A percentile compares a stretch with the other conserved stretches of the same genome.
phyloP scores from a whole-genome alignment of 2,888 invertebrate species.

The Calameuta filiformis region DNA sequence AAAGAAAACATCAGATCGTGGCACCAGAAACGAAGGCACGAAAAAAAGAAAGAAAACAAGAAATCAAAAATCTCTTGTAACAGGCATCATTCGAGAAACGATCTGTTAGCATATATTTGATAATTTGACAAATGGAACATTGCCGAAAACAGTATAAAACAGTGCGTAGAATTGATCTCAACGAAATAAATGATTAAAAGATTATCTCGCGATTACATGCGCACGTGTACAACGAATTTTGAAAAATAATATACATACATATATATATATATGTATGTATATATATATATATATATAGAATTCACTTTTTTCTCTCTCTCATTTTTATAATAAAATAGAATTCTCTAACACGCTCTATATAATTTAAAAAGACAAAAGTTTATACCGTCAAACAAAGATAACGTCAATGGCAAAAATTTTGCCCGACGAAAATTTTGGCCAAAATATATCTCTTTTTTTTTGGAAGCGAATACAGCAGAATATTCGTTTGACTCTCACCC shows the following conservation, averaged over 20 bases:
- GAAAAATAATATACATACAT: slow-evolving; percentile 42
- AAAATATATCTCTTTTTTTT: neutral
- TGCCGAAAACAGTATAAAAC: too few relatives aligned
- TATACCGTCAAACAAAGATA: neutral
- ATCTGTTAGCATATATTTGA: too few relatives aligned
- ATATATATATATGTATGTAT: slow-evolving; percentile 46
- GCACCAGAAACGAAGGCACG: too few relatives aligned
- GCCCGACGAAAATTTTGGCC: neutral
- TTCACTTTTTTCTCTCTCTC: neutral
- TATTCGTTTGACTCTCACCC: neutral
- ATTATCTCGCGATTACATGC: too few relatives aligned
- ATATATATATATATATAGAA: slow-evolving; percentile 41
- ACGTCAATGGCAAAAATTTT: neutral
- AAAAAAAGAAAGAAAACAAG: too few relatives aligned
- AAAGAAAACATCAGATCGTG: too few relatives aligned
- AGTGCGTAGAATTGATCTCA: too few relatives aligned
- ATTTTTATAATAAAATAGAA: slow-evolving; percentile 54
- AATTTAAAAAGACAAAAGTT: slow-evolving; percentile 12
- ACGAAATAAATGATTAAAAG: too few relatives aligned
- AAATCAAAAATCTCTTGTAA: too few relatives aligned
- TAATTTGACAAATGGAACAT: too few relatives aligned
- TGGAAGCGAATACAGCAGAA: neutral
- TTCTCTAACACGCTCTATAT: slow-evolving; percentile 43
- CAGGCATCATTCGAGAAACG: too few relatives aligned
- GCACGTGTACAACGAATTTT: slow-evolving; percentile 29